These are phyloP conservation scores for Helicoverpa assulta DNA, from an alignment of 2,888 invertebrate genomes.

Conservation along the genomic window DNA sequence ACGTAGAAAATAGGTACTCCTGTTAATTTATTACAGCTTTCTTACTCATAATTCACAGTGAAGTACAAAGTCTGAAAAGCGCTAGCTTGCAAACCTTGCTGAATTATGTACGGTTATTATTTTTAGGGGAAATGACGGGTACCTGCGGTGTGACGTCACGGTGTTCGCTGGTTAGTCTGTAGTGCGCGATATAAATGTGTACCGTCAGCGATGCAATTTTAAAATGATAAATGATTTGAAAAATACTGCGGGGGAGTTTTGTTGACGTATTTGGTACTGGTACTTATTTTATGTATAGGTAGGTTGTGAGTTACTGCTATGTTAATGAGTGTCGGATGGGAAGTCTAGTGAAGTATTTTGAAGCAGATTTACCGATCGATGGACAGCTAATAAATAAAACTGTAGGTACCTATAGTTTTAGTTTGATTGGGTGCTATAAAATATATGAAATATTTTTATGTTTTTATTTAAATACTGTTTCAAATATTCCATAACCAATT, in stretches of 20 bases:
- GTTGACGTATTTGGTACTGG: slow-evolving; percentile 1
- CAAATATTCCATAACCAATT: not conserved
- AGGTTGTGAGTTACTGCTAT: too few species aligned
- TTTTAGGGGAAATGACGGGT: slow-evolving; percentile 62
- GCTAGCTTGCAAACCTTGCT: slow-evolving; percentile 52
- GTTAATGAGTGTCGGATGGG: too few species aligned
- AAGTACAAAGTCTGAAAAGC: slow-evolving; percentile 51
- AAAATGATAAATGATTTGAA: slow-evolving; percentile 37
- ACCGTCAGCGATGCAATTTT: slow-evolving; percentile 41
- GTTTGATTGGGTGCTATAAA: too few species aligned
- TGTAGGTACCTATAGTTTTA: too few species aligned
- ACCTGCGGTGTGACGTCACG: slow-evolving; percentile 57
- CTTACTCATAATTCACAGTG: slow-evolving; percentile 54
- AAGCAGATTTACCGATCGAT: too few species aligned
- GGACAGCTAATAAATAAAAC: too few species aligned
- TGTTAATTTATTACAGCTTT: slow-evolving; percentile 58
- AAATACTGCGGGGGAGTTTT: slow-evolving; percentile 13
- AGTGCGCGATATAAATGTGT: slow-evolving; percentile 34
- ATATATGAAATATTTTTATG: too few species aligned
- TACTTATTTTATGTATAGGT: not conserved
- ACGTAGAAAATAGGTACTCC: slow-evolving; percentile 49
- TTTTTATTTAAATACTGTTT: too few species aligned
- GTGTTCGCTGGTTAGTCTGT: slow-evolving; percentile 30
- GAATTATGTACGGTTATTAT: slow-evolving; percentile 64
- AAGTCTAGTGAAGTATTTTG: too few species aligned